phyloP scores from a whole-genome alignment of 2,113 vertebrate species.

The Hystrix cristata region DNA sequence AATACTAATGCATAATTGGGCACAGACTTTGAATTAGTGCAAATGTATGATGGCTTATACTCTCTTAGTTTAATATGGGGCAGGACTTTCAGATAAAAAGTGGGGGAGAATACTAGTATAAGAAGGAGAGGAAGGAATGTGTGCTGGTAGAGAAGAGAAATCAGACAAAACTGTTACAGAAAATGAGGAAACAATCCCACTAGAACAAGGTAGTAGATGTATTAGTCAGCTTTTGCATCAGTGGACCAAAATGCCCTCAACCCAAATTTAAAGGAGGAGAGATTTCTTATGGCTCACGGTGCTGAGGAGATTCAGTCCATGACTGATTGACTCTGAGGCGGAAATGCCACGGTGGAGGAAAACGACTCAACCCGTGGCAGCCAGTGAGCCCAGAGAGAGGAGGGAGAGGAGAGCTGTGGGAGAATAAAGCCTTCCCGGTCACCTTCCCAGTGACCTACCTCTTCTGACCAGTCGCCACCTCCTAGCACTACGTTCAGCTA shows the following conservation, averaged over 20 bases:
- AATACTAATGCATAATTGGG: neutral
- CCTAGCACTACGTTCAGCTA: neutral
- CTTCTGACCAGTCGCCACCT: neutral
- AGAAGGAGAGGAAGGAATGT: neutral
- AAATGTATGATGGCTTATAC: neutral
- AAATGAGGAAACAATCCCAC: neutral
- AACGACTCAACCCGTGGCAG: neutral
- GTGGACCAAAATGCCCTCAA: neutral
- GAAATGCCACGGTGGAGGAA: neutral
- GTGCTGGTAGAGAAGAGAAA: neutral
- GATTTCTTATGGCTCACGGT: neutral
- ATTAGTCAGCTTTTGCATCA: neutral
- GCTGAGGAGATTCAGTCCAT: neutral
- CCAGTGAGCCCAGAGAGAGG: neutral
- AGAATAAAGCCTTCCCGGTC: neutral
- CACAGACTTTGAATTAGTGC: neutral
- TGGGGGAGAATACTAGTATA: neutral
- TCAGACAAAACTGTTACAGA: neutral
- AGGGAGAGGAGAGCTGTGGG: neutral
- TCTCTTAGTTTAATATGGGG: neutral
- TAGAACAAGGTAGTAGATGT: neutral
- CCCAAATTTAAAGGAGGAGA: neutral
- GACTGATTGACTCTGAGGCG: neutral
- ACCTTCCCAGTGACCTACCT: neutral
- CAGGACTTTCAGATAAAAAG: neutral